phyloP scores from a whole-genome alignment of 2,797 vertebrate genomes.

The Pelodytes ibericus region DNA sequence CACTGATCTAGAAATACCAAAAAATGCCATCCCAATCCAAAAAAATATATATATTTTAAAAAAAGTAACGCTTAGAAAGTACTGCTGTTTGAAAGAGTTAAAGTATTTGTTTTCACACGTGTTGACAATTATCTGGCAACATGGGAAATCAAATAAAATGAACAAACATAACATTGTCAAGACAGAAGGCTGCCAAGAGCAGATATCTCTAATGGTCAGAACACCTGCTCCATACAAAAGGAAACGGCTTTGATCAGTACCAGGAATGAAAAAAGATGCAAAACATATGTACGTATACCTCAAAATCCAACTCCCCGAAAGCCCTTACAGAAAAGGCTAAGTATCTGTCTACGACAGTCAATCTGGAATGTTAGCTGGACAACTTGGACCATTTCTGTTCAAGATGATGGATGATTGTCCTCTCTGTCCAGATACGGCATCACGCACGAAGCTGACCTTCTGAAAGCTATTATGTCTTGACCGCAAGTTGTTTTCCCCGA shows the following conservation, averaged over 20 bases:
- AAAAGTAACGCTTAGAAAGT: no score
- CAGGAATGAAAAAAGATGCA: neutral
- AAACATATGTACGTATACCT: neutral
- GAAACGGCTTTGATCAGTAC: neutral
- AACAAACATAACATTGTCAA: constrained; percentile 1
- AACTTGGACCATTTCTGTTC: neutral
- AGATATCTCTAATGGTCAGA: neutral
- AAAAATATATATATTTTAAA: no score
- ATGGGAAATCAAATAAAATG: constrained; percentile 17
- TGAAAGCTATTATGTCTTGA: neutral
- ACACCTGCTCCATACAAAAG: constrained; percentile 21
- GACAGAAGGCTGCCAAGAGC: neutral
- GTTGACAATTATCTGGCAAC: constrained; percentile 11
- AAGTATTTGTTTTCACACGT: neutral
- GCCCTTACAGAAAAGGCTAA: neutral
- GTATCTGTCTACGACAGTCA: neutral
- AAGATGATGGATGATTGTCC: neutral
- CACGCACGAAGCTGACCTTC: neutral
- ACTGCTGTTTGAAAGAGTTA: no score
- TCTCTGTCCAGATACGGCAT: neutral
- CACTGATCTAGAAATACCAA: no score
- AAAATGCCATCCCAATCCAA: no score
- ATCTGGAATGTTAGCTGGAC: neutral
- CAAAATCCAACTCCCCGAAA: neutral
- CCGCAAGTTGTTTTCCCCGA: neutral